Evolutionary conservation across 2,888 invertebrate genomes (phyloP), one percentile per base, ranked within the genome.

Genomic region (Drosophila buzzatii): DNA sequence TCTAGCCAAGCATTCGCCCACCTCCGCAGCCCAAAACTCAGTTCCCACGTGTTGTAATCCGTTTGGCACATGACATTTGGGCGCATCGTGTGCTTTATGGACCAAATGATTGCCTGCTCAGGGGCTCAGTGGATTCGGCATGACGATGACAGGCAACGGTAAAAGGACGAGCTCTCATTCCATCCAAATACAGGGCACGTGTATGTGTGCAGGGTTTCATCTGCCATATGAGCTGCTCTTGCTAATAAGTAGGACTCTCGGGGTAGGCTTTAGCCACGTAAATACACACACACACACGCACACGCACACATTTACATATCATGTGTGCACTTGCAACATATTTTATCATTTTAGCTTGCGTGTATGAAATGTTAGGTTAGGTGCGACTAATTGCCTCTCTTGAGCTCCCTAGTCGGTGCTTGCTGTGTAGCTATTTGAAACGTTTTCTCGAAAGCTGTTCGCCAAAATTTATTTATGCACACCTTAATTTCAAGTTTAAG

Each of bases 51-150:
- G 80, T 56, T 79, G 66, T 67, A 84, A 81, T 84, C 81, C 80
- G 80, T 81, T 81, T 81, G 84, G 70, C 81, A 80, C 79, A 76
- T 79, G 84, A 61, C 59, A 61, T 75, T 74, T 71, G 76, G 71
- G 77, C 77, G 76, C 85, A 81, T 78, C 85, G 81, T 82, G 83
- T 82, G 87, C 81, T 86, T 82, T 82, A 82, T 82, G 87, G 81
- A 83, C 82, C 82, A 82, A 62, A 82, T 82, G 87, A 82, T 82
- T 86, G 86, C 79, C 81, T 76, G 76, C 81, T 85, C 80, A 79
- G 75, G 69, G 79, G 70, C 76, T 76, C 76, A 76, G 62, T 75
- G 52, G 76, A 75, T 70, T 76, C 76, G 76, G 65, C 76, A 65
- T 66, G 80, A 58, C 63, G 47, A 52, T 45, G 74, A 51, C 67